These are phyloP conservation scores for Melanocharis versteri DNA, from an alignment of 2,113 vertebrate species.

Conservation along the genomic window DNA sequence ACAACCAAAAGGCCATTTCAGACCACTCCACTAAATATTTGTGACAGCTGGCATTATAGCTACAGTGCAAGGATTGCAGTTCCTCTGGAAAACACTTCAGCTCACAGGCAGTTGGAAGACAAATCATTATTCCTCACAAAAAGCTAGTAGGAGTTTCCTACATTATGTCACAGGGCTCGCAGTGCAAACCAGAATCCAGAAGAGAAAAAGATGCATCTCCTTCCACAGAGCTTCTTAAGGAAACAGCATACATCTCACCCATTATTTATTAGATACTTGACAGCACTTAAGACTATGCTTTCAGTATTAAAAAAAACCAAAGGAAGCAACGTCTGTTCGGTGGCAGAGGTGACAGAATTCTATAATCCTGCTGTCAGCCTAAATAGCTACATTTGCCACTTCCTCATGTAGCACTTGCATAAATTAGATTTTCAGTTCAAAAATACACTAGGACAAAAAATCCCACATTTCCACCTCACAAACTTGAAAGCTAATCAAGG, in stretches of 20 bases:
- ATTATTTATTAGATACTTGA: conserved; percentile 60
- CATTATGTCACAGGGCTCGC: background rate
- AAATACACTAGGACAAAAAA: background rate
- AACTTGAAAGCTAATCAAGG: background rate
- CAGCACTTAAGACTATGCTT: conserved; percentile 23
- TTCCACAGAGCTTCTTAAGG: background rate
- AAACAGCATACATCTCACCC: conserved; percentile 3
- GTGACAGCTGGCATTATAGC: background rate
- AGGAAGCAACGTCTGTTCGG: conserved; percentile 1
- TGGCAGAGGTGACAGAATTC: conserved; percentile 36
- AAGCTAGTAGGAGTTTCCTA: background rate
- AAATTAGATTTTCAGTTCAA: conserved; percentile 41
- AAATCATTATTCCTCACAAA: background rate
- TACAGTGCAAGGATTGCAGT: background rate
- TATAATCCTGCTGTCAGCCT: conserved; percentile 48
- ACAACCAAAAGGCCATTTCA: background rate
- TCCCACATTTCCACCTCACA: background rate
- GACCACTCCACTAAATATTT: background rate
- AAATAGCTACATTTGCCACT: conserved; percentile 27
- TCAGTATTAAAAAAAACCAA: background rate
- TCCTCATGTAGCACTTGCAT: conserved; percentile 7
- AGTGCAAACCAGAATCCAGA: background rate
- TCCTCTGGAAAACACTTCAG: background rate
- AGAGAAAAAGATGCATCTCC: background rate
- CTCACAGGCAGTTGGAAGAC: background rate